These are phyloP conservation scores for Pachyseris speciosa DNA, from an alignment of 64 coral and sea anemone species.

Conservation along the genomic window DNA sequence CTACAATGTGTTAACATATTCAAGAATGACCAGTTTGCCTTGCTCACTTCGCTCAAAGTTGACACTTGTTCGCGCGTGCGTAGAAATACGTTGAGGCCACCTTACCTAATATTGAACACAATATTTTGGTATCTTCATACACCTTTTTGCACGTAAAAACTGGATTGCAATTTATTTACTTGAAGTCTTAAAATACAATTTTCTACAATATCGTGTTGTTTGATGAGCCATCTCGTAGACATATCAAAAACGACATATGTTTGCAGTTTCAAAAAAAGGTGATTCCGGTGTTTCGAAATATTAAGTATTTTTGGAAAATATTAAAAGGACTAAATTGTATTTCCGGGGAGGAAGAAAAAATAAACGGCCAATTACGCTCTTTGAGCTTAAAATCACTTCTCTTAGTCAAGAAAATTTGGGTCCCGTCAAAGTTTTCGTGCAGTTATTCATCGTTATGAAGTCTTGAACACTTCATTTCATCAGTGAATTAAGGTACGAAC, in stretches of 20 bases:
- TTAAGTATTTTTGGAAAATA: background rate
- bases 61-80: background rate
- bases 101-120: no score
- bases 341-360: constrained; percentile 23
- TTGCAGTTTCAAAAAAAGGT: background rate
- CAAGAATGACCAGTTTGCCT: background rate
- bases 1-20: background rate
- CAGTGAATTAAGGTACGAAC: background rate
- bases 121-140: no score
- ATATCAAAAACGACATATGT: background rate
- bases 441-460: no score
- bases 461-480: no score
- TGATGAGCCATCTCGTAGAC: background rate
- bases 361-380: background rate
- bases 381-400: background rate
- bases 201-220: constrained; percentile 20
- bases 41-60: constrained; percentile 17
- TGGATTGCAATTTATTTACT: background rate
- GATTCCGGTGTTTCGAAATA: background rate
- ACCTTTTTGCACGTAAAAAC: no score
- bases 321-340: background rate
- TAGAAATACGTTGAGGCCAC: background rate
- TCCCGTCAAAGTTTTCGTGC: no score
- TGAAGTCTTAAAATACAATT: constrained; percentile 4
- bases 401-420: background rate